Base-by-base conservation (phyloP, 2,113 vertebrate genomes). In the Conger conger region DNA sequence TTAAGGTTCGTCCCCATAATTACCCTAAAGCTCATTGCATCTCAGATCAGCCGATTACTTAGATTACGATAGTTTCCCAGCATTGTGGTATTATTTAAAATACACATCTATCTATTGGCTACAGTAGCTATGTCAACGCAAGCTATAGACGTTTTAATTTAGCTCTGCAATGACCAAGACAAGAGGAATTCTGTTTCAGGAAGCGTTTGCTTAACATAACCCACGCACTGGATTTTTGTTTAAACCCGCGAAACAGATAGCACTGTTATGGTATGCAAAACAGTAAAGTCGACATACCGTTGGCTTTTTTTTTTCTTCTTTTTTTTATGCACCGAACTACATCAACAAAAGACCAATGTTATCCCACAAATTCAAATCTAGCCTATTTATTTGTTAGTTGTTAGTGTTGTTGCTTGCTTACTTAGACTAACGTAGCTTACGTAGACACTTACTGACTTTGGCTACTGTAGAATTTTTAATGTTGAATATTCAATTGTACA, bases 231-330 rank as follows among this genome's bases (percentile, higher is more conserved):
- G 68, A 11, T 33, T 33, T 73, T 73, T 73, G n/a, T n/a, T 33
- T 68, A 42, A 42, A 42, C 5, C n/a, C 27, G n/a, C n/a, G 68
- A 73, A 73, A n/a, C 23, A 68, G 68, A 33, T 73, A 33, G 68
- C n/a, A 73, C 20, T 63, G 68, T 73, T 73, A 30, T 73, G n/a
- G n/a, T 73, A 73, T 73, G 68, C 68, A 73, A 73, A 73, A 17
- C 27, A 6, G 2, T 11, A 6, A 73, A 73, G n/a, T 18, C 18
- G 20, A 23, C 11, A 50, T 13, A 50, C 9, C 45, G 15, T 50
- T 50, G 45, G 45, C 8, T n/a, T n/a, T n/a, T n/a, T n/a, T n/a
- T n/a, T n/a, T n/a, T n/a, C n/a, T 50, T 50, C 1, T 50, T 42
- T 50, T 50, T 13, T 8, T 50, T 50, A 50, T 13, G 45, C 6